Evolutionary conservation across 2,888 invertebrate genomes (phyloP).

Genomic region (Tipula lateralis): DNA sequence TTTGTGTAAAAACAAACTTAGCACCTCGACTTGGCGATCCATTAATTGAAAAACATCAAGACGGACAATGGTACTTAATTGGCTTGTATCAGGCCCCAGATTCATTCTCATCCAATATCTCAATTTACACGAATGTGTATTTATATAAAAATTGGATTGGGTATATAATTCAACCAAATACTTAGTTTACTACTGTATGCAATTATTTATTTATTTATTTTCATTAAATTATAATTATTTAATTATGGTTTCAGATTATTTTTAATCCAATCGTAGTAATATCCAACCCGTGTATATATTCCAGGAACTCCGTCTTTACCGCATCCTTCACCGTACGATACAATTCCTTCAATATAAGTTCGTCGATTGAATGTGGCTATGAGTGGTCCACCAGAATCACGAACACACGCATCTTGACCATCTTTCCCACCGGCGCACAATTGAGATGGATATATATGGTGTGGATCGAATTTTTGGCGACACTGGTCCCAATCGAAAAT

Average conservation of each 20-base stretch:
- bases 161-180: background rate
- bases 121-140: background rate
- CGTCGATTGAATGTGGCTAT: background rate
- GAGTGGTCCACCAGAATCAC: slow-evolving; percentile 13
- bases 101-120: background rate
- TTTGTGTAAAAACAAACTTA: background rate
- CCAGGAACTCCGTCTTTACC: background rate
- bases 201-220: background rate
- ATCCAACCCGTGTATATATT: background rate
- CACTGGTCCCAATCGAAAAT: background rate
- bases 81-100: background rate
- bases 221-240: background rate
- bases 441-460: background rate
- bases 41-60: background rate
- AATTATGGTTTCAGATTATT: background rate
- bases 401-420: background rate
- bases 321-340: background rate
- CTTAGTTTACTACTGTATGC: background rate
- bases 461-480: background rate
- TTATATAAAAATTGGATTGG: background rate
- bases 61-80: background rate
- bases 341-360: background rate
- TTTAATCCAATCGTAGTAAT: background rate
- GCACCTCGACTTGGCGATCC: background rate
- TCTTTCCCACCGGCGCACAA: background rate